Conservation (phyloP, 1,140 invertebrate genomes). For the Bombyx mandarina region DNA sequence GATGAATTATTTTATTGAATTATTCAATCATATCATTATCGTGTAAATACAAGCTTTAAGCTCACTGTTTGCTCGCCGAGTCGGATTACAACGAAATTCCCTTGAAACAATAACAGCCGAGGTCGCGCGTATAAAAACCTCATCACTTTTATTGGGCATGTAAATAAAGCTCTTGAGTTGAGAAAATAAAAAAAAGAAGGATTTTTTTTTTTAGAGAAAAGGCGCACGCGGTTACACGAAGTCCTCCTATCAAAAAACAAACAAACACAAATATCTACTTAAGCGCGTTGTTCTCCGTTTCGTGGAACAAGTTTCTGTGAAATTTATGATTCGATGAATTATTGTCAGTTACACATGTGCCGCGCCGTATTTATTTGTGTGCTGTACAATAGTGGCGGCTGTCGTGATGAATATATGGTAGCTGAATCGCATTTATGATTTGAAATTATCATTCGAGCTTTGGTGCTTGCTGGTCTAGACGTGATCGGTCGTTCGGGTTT, state of each 20-base stretch:
- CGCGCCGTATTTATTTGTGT: conserved; percentile 19
- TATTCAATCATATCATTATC: background rate
- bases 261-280: conserved; percentile 65
- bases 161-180: conserved; percentile 42
- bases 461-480: no score
- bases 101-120: conserved; percentile 47
- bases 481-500: no score
- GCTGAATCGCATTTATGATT: no score
- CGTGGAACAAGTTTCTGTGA: conserved; percentile 48
- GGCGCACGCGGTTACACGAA: conserved; percentile 55
- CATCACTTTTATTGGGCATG: conserved; percentile 60
- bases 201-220: conserved; percentile 47
- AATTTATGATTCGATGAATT: conserved; percentile 65
- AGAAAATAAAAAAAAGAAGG: conserved; percentile 30
- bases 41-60: background rate
- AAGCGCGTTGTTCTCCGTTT: conserved; percentile 48
- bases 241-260: conserved; percentile 69
- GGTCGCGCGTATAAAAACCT: conserved; percentile 41
- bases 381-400: conserved; percentile 1
- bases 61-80: conserved; percentile 12
- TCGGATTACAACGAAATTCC: conserved; percentile 36
- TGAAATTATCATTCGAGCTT: no score
- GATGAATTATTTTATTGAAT: no score
- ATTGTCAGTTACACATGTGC: conserved; percentile 38
- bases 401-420: conserved; percentile 6